Conservation (phyloP, 2,888 invertebrate genomes). For the Lasius fuliginosus region DNA sequence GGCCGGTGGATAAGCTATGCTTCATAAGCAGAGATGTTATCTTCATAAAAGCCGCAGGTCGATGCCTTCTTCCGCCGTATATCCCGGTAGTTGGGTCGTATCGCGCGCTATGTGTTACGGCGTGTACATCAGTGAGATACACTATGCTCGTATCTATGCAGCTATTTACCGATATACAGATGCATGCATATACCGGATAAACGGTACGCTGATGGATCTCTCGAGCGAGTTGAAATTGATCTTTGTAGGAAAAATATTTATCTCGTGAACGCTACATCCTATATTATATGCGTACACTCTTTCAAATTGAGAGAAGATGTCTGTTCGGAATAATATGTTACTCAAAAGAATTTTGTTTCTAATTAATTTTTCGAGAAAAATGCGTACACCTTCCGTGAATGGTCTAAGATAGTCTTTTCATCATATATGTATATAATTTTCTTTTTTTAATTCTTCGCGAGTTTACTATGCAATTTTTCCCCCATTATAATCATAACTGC, state of each 20-base stretch:
- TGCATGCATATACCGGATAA: slow-evolving; percentile 37
- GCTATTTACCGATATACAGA: slow-evolving; percentile 43
- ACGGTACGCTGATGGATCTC: slow-evolving; percentile 42
- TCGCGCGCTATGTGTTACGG: slow-evolving; percentile 34
- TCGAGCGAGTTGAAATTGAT: slow-evolving; percentile 30
- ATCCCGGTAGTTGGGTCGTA: slow-evolving; percentile 56
- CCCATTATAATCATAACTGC: neutral
- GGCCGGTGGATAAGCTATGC: slow-evolving; percentile 78
- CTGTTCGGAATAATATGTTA: neutral
- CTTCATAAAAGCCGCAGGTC: slow-evolving; percentile 71
- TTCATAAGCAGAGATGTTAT: slow-evolving; percentile 81
- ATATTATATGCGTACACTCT: neutral
- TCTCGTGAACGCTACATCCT: neutral
- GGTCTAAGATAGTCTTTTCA: neutral
- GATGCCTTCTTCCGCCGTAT: slow-evolving; percentile 68
- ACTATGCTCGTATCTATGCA: slow-evolving; percentile 34
- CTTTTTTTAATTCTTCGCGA: neutral
- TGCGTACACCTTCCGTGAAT: neutral
- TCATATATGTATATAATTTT: neutral
- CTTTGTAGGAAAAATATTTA: neutral
- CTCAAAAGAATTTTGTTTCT: neutral
- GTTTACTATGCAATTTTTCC: slow-evolving; percentile 26
- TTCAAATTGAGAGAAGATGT: neutral
- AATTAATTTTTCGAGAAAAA: neutral
- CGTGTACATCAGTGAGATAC: slow-evolving; percentile 31